Base-by-base conservation (phyloP, 2,797 vertebrate genomes). In the Huso huso region DNA sequence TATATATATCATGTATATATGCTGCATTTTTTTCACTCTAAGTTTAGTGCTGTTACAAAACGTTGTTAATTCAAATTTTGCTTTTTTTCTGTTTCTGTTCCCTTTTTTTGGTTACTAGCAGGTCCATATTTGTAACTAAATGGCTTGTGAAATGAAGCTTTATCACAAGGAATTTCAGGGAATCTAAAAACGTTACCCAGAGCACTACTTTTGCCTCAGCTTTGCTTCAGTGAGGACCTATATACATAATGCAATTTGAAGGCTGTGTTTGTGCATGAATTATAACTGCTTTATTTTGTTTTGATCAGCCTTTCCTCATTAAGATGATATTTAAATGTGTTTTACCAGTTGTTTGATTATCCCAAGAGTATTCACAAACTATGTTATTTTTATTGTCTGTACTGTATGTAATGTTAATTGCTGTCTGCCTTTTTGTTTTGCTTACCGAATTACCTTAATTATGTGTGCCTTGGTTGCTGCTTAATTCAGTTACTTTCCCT, bases 11-110 rank as follows among this genome's bases (percentile, higher is more conserved):
- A 2, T 37, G 23, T 83, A 85, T 62, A 66, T 87, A 85, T 89
- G 88, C 87, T 92, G 85, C 87, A 81, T 87, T n/a, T 48, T 63
- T 49, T 59, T 15, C 51, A 37, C 55, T 62, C 58, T 51, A 49
- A 60, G n/a, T 18, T 18, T 18, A 18, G 15, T 18, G 70, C 78
- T 73, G 71, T 77, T 79, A 68, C 74, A 71, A 75, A 75, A 77
- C 76, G 65, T 75, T 77, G 74, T 49, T 66, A 64, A 66, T 79
- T 79, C 50, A 70, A 51, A 75, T 71, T 72, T 69, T 72, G 68
- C 64, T 51, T 66, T 65, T 67, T 49, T 58, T 66, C 52, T 64
- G 53, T 73, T 65, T 67, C 60, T 49, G 8, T 62, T 69, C 67
- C 12, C 67, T 66, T 61, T 18, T 55, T 63, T 61, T 71, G 63